phyloP scores from a whole-genome alignment of 2,113 vertebrate genomes.

The Mustela nigripes region DNA sequence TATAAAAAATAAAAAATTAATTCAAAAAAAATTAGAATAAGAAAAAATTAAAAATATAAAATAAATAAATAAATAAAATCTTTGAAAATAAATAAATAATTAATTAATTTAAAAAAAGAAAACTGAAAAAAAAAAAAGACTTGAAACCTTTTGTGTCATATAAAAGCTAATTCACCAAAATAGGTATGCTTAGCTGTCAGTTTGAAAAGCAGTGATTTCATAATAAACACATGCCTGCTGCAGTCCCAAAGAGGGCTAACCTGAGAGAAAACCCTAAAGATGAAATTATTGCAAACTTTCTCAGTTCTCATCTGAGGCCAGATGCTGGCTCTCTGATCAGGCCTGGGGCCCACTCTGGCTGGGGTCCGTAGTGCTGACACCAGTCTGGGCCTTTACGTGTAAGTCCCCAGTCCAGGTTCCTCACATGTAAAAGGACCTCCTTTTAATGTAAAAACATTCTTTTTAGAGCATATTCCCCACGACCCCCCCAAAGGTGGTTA shows the following conservation, averaged over 20 bases:
- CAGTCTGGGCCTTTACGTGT: neutral
- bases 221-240: neutral
- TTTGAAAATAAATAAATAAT: too few relatives aligned
- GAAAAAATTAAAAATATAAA: too few relatives aligned
- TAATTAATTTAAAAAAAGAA: too few relatives aligned
- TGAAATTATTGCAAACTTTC: neutral
- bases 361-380: rapidly evolving
- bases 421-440: neutral
- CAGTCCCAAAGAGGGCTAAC: neutral
- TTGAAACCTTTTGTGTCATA: conserved; percentile 12
- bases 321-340: neutral
- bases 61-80: too few relatives aligned
- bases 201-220: conserved; percentile 42
- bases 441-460: neutral
- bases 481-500: neutral
- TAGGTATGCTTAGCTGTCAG: neutral
- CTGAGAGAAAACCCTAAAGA: neutral
- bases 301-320: neutral
- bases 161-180: neutral
- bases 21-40: too few relatives aligned
- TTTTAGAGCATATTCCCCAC: neutral
- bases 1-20: too few relatives aligned
- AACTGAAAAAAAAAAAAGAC: neutral
- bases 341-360: neutral
- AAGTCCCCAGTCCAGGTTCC: neutral